phyloP scores from a whole-genome alignment of 2,888 invertebrate species.

The Noctua janthina region DNA sequence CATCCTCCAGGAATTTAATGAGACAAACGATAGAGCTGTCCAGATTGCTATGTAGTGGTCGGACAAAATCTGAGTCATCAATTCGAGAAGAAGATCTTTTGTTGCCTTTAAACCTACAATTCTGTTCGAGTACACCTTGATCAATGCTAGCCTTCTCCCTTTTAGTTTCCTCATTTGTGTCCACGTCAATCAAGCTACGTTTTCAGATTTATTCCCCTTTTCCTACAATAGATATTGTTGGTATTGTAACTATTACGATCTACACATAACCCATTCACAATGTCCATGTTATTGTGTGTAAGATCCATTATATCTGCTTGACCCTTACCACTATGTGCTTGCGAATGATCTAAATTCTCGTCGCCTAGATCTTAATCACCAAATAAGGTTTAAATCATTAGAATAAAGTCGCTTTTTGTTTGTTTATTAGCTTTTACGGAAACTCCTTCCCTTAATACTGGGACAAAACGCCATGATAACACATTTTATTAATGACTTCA shows the following conservation, averaged over 20 bases:
- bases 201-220: neutral
- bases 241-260: neutral
- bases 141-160: neutral
- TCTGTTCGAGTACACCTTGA: neutral
- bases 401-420: constrained; percentile 17
- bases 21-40: too few species aligned
- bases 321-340: neutral
- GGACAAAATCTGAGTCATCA: too few species aligned
- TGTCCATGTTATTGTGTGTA: neutral
- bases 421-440: constrained; percentile 48
- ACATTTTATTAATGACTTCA: constrained; percentile 50
- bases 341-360: constrained; percentile 14
- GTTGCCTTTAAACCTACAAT: neutral
- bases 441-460: constrained; percentile 7
- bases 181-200: neutral
- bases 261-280: neutral
- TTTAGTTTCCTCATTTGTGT: neutral
- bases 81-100: neutral
- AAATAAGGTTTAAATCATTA: constrained; percentile 29
- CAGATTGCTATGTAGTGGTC: too few species aligned
- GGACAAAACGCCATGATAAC: constrained; percentile 35
- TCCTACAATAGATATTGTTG: neutral
- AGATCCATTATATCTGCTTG: neutral
- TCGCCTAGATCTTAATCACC: constrained; percentile 33
- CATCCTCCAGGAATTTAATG: too few species aligned